phyloP scores from a whole-genome alignment of 2,113 vertebrate genomes.

The Seriola aureovittata region DNA sequence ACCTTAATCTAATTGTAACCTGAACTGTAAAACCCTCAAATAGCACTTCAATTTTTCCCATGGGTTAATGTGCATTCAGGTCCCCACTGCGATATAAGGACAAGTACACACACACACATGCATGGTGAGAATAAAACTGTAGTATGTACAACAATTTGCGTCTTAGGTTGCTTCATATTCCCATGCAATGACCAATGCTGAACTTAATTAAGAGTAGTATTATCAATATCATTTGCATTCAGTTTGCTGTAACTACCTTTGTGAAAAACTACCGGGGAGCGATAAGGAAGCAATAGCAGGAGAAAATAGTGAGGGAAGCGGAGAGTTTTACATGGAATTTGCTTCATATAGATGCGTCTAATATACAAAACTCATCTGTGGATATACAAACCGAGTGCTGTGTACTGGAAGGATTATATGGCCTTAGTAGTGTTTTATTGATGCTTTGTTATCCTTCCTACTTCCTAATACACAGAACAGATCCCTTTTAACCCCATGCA shows the following conservation, averaged over 20 bases:
- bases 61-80: too few species aligned
- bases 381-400: slow-evolving; percentile 33
- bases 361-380: slow-evolving; percentile 14
- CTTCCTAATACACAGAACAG: slow-evolving; percentile 43
- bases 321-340: not conserved
- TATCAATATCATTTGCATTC: slow-evolving; percentile 1
- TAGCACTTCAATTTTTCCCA: too few species aligned
- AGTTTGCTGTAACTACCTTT: slow-evolving; percentile 14
- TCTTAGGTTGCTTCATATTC: slow-evolving; percentile 1
- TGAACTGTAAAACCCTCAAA: too few species aligned
- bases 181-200: not conserved
- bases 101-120: too few species aligned
- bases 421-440: slow-evolving; percentile 50
- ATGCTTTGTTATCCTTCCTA: slow-evolving; percentile 46
- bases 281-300: not conserved
- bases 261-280: not conserved
- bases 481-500: slow-evolving; percentile 64
- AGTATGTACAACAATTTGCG: not conserved
- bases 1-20: too few species aligned
- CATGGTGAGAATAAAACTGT: not conserved
- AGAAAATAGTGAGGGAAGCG: not conserved
- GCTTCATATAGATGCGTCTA: not conserved
- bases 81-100: too few species aligned
- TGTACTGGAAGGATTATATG: slow-evolving; percentile 6
- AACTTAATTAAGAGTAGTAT: slow-evolving; percentile 12